Percentiles rank a stretch among this genome's conserved stretches.
Conservation (phyloP, 2,797 vertebrate species). For the Tympanoctomys barrerae region DNA sequence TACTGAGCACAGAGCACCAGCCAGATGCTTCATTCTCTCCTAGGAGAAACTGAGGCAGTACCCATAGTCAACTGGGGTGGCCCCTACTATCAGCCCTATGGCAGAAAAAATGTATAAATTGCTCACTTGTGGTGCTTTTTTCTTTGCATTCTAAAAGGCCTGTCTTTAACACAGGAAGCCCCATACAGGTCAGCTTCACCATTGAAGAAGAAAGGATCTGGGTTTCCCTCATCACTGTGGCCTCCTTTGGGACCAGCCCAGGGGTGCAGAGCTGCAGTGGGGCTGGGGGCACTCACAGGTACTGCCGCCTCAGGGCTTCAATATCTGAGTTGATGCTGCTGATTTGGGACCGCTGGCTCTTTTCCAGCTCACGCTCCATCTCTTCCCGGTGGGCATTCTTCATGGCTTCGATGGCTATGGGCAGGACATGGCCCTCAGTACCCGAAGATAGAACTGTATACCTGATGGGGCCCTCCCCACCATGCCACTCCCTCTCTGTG, state of each 20-base stretch:
- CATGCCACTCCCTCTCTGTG: not conserved
- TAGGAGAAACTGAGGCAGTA: rapidly evolving
- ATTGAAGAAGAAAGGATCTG: not conserved
- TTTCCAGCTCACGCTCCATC: slow-evolving; percentile 93
- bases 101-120: not conserved
- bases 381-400: slow-evolving; percentile 99
- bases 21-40: not conserved
- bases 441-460: not conserved
- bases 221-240: not conserved
- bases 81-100: not conserved
- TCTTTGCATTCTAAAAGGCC: not conserved
- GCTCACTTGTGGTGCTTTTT: not conserved
- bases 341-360: slow-evolving; percentile 96
- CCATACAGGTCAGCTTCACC: not conserved
- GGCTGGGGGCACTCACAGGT: slow-evolving; percentile 91
- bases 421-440: slow-evolving; percentile 15
- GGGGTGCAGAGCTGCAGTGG: not conserved
- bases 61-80: not conserved
- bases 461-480: not conserved
- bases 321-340: slow-evolving; percentile 96
- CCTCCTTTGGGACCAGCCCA: not conserved
- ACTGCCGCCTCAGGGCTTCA: slow-evolving; percentile 95
- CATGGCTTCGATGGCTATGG: slow-evolving; percentile 98
- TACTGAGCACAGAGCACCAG: not conserved
- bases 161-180: not conserved